phyloP scores from a whole-genome alignment of 2,113 vertebrate species.

The Neolamprologus brichardi region DNA sequence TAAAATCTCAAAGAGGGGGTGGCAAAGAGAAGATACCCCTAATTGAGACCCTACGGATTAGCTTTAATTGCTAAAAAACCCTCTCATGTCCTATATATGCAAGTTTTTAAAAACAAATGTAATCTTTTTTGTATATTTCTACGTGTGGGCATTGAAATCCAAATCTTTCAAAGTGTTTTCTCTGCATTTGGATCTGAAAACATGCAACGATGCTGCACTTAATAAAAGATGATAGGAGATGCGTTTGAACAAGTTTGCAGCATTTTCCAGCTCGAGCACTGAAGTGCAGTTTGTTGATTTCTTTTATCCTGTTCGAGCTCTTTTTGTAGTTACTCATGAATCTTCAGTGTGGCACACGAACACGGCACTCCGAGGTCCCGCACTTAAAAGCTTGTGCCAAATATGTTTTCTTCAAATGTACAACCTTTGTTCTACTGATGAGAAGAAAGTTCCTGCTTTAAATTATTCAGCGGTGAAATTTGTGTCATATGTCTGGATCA shows the following conservation, averaged over 20 bases:
- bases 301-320: neutral
- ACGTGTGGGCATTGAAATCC: neutral
- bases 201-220: neutral
- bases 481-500: neutral
- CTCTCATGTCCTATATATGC: neutral
- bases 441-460: neutral
- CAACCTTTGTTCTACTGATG: neutral
- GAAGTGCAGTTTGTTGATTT: neutral
- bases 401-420: neutral
- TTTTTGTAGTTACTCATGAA: neutral
- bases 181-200: neutral
- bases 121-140: neutral
- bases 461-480: constrained; percentile 8
- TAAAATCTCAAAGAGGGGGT: neutral
- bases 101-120: neutral
- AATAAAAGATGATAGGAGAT: neutral
- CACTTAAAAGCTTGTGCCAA: neutral
- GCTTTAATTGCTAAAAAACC: neutral
- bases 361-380: fast-evolving
- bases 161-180: neutral
- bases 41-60: neutral
- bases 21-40: neutral
- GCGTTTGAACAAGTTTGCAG: neutral
- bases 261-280: neutral
- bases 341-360: neutral